Percentiles rank a stretch among this genome's conserved stretches.
These are phyloP conservation scores for Lydus trimaculatus DNA, from an alignment of 2,888 invertebrate species.

Conservation along the genomic window DNA sequence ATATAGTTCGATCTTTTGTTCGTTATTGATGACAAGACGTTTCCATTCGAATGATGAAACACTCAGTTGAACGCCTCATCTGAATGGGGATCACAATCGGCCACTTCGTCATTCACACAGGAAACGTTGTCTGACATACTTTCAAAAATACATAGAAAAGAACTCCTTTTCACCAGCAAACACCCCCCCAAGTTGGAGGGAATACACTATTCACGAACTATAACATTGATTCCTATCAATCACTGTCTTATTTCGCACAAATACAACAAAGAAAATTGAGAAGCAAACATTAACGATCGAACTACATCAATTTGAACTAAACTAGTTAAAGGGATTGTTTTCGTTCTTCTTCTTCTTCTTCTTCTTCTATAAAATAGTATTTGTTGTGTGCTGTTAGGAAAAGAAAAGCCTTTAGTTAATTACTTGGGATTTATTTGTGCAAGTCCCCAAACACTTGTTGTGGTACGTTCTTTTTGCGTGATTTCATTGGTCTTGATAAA, in stretches of 20 bases:
- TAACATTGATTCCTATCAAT: constrained; percentile 27
- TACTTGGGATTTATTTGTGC: too few species aligned
- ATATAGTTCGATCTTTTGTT: constrained; percentile 12
- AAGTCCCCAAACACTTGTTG: too few species aligned
- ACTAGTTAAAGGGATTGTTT: too few species aligned
- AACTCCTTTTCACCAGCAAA: constrained; percentile 10
- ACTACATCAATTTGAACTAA: neutral
- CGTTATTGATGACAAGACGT: constrained; percentile 27
- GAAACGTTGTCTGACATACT: constrained; percentile 24
- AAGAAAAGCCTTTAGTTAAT: too few species aligned
- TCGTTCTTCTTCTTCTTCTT: too few species aligned
- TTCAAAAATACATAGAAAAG: constrained; percentile 8
- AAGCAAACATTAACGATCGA: too few species aligned
- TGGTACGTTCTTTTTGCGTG: too few species aligned
- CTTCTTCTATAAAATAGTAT: too few species aligned
- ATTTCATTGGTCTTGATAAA: too few species aligned
- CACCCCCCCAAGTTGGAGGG: too few species aligned
- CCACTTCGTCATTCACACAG: constrained; percentile 33
- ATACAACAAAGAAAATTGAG: neutral
- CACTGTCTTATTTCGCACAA: constrained; percentile 7
- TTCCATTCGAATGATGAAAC: too few species aligned
- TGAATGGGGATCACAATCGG: constrained; percentile 33
- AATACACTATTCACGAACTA: constrained; percentile 14
- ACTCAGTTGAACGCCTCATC: constrained; percentile 32
- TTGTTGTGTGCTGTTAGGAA: too few species aligned